phyloP scores from a whole-genome alignment of 2,888 invertebrate genomes.

The Eupeodes latifasciatus region DNA sequence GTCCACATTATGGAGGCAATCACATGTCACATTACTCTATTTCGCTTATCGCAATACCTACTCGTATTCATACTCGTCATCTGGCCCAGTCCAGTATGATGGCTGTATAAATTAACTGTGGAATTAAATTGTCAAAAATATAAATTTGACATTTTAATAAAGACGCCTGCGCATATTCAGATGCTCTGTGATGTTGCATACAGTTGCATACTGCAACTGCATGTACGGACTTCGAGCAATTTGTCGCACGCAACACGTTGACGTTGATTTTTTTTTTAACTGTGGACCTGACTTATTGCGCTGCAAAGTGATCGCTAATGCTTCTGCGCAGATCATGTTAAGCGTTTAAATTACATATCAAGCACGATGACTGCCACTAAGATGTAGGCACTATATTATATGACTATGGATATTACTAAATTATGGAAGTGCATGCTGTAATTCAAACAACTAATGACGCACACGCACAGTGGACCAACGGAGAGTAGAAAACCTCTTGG shows the following conservation, averaged over 20 bases:
- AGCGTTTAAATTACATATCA: slow-evolving; percentile 65
- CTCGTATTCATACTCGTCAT: slow-evolving; percentile 20
- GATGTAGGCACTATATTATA: too few species aligned
- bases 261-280: background rate
- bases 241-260: slow-evolving; percentile 64
- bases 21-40: slow-evolving; percentile 50
- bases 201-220: background rate
- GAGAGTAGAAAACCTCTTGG: too few species aligned
- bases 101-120: slow-evolving; percentile 31
- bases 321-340: slow-evolving; percentile 60
- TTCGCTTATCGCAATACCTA: background rate
- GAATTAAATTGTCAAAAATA: slow-evolving; percentile 73
- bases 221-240: slow-evolving; percentile 38
- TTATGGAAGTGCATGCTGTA: background rate
- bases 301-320: slow-evolving; percentile 35
- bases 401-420: background rate
- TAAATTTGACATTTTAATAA: slow-evolving; percentile 72
- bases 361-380: slow-evolving; percentile 57
- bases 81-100: slow-evolving; percentile 46
- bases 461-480: background rate
- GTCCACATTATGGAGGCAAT: slow-evolving; percentile 44
- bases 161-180: slow-evolving; percentile 48
- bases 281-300: background rate
- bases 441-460: background rate
- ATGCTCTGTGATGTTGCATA: background rate